Evolutionary conservation across 1,140 invertebrate genomes (phyloP).

Genomic region (Thalassaphorura encarpata): DNA sequence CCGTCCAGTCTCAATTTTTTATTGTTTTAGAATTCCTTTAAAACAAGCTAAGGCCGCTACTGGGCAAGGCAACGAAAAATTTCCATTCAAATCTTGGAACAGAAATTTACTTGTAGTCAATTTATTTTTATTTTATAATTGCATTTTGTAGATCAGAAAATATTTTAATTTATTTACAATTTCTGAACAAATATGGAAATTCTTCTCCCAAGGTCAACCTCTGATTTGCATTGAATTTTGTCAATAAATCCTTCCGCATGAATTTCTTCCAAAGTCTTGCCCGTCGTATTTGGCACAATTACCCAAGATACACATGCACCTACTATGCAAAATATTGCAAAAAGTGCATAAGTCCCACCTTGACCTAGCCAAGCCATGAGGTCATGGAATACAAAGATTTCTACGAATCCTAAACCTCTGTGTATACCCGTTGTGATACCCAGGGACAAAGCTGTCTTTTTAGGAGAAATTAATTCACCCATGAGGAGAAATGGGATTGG

Average conservation of each 20-base stretch:
- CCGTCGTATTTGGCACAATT: background rate
- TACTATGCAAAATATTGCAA: background rate
- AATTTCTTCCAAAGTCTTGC: background rate
- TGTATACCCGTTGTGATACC: background rate
- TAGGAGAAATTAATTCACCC: slow-evolving; percentile 41
- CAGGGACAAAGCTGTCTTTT: slow-evolving; percentile 28
- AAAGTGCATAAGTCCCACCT: background rate
- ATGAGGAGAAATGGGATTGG: slow-evolving; percentile 42
- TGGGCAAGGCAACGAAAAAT: no score
- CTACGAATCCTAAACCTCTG: slow-evolving; percentile 24
- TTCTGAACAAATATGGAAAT: no score
- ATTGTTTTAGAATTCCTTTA: no score
- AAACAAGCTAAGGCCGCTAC: no score
- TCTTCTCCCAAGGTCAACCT: no score
- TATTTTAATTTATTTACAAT: no score
- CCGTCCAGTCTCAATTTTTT: no score
- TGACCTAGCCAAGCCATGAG: slow-evolving; percentile 36
- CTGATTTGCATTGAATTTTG: no score
- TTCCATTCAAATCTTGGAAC: no score
- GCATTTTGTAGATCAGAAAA: no score
- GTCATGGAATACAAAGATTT: slow-evolving; percentile 41
- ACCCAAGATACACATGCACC: background rate
- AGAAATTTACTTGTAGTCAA: no score
- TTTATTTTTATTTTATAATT: no score
- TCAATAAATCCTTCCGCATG: background rate